phyloP scores from a whole-genome alignment of 2,888 invertebrate species.

The Anticlea derivata region DNA sequence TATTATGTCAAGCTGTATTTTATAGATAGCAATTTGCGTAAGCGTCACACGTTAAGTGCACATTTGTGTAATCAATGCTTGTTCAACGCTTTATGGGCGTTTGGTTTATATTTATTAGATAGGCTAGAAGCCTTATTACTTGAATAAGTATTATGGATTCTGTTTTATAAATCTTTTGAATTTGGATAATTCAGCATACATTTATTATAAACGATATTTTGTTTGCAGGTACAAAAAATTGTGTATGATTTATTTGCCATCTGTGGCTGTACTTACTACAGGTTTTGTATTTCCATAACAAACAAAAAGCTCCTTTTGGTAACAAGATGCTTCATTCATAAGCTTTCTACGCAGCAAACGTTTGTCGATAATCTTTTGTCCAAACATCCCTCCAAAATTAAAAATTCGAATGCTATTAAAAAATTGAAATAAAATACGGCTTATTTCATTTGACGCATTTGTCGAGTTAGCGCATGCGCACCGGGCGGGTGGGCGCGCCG shows the following conservation, averaged over 20 bases:
- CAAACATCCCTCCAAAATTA: constrained; percentile 54
- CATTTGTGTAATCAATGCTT: constrained; percentile 36
- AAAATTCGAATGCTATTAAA: constrained; percentile 65
- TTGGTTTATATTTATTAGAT: constrained; percentile 4
- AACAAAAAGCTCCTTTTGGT: constrained; percentile 4
- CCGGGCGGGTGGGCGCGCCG: constrained; percentile 79
- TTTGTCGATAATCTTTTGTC: constrained; percentile 55
- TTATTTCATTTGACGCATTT: constrained; percentile 81
- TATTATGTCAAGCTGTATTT: constrained; percentile 40
- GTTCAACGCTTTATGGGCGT: constrained; percentile 35
- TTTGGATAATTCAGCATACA: no score
- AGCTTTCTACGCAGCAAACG: constrained; percentile 33
- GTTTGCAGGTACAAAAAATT: no score
- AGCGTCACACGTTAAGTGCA: constrained; percentile 34
- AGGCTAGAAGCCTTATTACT: no score
- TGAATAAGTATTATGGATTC: no score
- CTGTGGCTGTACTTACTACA: neutral
- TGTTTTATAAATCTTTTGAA: no score
- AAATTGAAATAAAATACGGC: constrained; percentile 78
- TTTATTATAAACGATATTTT: no score
- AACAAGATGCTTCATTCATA: constrained; percentile 22
- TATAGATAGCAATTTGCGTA: constrained; percentile 38
- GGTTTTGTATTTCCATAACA: constrained; percentile 5
- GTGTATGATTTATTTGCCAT: no score
- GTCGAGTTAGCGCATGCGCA: constrained; percentile 82